Evolutionary conservation across 2,888 invertebrate genomes (phyloP), one percentile per base, ranked within the genome.

Genomic region (Drosophila quinaria): DNA sequence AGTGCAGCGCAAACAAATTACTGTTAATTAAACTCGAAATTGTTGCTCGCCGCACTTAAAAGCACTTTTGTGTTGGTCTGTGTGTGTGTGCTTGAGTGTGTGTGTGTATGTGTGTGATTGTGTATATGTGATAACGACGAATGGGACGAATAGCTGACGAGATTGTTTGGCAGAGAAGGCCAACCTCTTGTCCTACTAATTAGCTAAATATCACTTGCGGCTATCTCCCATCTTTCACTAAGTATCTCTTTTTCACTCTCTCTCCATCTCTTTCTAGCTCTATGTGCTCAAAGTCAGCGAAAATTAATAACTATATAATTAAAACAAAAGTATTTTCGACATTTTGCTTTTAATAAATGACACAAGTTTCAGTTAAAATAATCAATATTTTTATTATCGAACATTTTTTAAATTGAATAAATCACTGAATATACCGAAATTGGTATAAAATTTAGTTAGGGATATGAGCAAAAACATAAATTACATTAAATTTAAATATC

Each of bases 1-100:
- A 78, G 81, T 75, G 81, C 79, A 78, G 47, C 65, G 79, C 81
- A 84, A 84, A 85, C 81, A 81, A 82, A 82, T 82, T 82, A 82
- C 74, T 74, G 86, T 85, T 82, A 85, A 82, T 82, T 82, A 82
- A 82, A 82, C 82, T 80, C 70, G 82, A 82, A 85, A 82, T 77
- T 77, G 82, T 85, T 81, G 82, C 76, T 81, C 73, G 81, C 78
- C 83, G 67, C 69, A 77, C 74, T 80, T 71, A 70, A 83, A 83
- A 78, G 78, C 81, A 82, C 83, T 82, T 66, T 58, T 66, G 74
- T 62, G 81, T 67, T 74, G 19, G 22, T 44, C 2, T 29, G 9
- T n/a, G 10, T 25, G 35, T 52, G 25, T 25, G 15, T 33, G n/a
- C n/a, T 3, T 35, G 15, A 13, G 42, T 44, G 52, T 61, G 35